These are phyloP conservation scores for Forficula auricularia DNA, from an alignment of 1,140 invertebrate species.

Conservation along the genomic window DNA sequence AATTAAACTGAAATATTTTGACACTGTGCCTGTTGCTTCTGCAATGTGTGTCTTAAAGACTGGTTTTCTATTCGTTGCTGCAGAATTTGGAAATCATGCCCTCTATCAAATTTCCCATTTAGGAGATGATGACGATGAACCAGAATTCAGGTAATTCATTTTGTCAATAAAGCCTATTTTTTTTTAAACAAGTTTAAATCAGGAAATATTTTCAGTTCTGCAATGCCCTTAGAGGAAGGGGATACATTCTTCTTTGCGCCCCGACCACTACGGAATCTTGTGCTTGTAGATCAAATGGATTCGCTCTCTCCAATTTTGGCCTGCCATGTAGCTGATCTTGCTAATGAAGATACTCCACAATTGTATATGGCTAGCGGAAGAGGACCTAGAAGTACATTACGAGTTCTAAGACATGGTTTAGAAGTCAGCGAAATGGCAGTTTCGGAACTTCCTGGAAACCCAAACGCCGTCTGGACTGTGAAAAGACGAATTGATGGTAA, in stretches of 20 bases:
- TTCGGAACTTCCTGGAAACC: conserved; percentile 94
- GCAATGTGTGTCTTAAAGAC: conserved; percentile 97
- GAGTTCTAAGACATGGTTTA: conserved; percentile 88
- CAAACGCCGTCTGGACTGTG: conserved; percentile 99
- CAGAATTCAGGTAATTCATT: conserved; percentile 54
- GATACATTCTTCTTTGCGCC: conserved; percentile 99
- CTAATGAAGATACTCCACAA: conserved; percentile 97
- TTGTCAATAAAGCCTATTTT: too few species aligned
- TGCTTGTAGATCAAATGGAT: conserved; percentile 95
- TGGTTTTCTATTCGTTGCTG: conserved; percentile 95
- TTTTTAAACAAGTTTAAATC: conserved; percentile 23
- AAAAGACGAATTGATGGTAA: conserved; percentile 87
- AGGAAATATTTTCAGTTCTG: conserved; percentile 46
- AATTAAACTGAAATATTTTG: conserved; percentile 98
- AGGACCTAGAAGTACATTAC: conserved; percentile 78
- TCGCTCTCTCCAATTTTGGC: conserved; percentile 87
- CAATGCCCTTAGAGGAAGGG: conserved; percentile 94
- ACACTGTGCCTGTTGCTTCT: conserved; percentile 90
- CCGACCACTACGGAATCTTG: conserved; percentile 81
- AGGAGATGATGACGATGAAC: conserved; percentile 98
- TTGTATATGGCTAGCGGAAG: conserved; percentile 90
- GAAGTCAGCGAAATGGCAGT: conserved; percentile 97
- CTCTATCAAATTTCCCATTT: conserved; percentile 97
- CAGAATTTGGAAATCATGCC: conserved; percentile 99
- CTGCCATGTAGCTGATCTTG: conserved; percentile 56